Base-by-base conservation (phyloP, 2,888 invertebrate species). In the Spodoptera exigua region DNA sequence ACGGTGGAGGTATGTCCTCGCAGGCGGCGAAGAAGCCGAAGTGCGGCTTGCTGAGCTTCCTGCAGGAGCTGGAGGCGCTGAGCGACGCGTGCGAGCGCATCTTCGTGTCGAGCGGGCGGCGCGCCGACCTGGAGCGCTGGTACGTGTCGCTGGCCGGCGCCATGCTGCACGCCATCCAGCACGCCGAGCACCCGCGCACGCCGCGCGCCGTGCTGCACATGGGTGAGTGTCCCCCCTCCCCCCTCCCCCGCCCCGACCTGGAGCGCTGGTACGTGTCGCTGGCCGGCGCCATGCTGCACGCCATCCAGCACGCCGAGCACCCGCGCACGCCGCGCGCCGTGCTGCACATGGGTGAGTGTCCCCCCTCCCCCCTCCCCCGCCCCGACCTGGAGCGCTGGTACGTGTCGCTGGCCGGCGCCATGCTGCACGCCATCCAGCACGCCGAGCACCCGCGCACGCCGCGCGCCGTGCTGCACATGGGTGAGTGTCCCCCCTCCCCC, bases 311-410 rank as follows among this genome's bases (percentile, higher is more conserved):
- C 47, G 53, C 61, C 45, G 49, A 49, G 51, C 61, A 44, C 21
- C 51, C 97, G 72, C 98, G 98, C 93, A 98, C 98, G n/a, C 99
- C 99, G 3, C 95, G 96, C 45, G 68, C 61, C 60, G 76, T 73
- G n/a, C n/a, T n/a, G n/a, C n/a, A n/a, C n/a, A n/a, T n/a, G n/a
- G n/a, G n/a, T n/a, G n/a, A n/a, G n/a, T n/a, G n/a, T n/a, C n/a
- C n/a, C n/a, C n/a, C n/a, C n/a, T n/a, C n/a, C n/a, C n/a, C n/a
- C n/a, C n/a, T n/a, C n/a, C n/a, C n/a, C n/a, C 96, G 98, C 78
- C 96, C 97, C 1, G 99, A 99, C 90, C 95, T 99, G 74, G 98
- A 99, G 85, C 98, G 98, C 84, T 98, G 98, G 98, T 98, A 98
- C 88, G 95, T 96, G 34, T 95, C 96, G 87, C 92, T 98, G 78